These are phyloP conservation scores for Margarornis squamiger DNA, from an alignment of 2,797 vertebrate species.

Conservation along the genomic window DNA sequence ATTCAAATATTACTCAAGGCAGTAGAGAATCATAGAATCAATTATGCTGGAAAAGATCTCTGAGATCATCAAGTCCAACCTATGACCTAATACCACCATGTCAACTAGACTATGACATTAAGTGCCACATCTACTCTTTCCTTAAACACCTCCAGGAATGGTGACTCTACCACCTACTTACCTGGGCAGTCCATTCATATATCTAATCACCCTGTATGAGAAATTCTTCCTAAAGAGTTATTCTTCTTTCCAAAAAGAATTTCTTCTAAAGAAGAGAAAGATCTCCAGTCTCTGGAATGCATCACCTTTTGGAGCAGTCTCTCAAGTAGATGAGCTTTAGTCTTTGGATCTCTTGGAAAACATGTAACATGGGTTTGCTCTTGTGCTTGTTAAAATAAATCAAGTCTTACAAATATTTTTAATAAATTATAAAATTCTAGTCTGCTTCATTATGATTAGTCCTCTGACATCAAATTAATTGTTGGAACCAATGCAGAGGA, in stretches of 20 bases:
- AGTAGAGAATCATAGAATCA: neutral
- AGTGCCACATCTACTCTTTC: rapidly evolving
- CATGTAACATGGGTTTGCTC: neutral
- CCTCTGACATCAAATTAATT: constrained; percentile 32
- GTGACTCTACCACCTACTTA: rapidly evolving
- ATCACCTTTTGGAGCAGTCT: neutral
- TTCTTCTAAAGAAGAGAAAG: neutral
- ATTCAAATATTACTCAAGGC: neutral
- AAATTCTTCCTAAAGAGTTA: neutral
- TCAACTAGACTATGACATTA: too few species aligned
- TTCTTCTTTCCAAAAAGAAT: neutral
- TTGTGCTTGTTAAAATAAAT: neutral
- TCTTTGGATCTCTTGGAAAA: neutral
- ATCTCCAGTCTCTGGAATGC: neutral
- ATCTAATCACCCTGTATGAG: neutral
- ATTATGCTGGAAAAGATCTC: neutral
- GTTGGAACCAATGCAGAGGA: neutral
- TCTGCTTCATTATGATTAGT: neutral
- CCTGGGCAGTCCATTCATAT: rapidly evolving
- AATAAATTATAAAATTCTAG: neutral
- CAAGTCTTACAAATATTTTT: neutral
- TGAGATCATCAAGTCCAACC: neutral
- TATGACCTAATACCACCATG: neutral
- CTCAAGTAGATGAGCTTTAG: neutral
- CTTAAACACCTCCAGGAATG: rapidly evolving